Percentiles rank a stretch among this genome's conserved stretches.
These are phyloP conservation scores for Sphecodes monilicornis DNA, from an alignment of 2,888 invertebrate genomes.

Conservation along the genomic window DNA sequence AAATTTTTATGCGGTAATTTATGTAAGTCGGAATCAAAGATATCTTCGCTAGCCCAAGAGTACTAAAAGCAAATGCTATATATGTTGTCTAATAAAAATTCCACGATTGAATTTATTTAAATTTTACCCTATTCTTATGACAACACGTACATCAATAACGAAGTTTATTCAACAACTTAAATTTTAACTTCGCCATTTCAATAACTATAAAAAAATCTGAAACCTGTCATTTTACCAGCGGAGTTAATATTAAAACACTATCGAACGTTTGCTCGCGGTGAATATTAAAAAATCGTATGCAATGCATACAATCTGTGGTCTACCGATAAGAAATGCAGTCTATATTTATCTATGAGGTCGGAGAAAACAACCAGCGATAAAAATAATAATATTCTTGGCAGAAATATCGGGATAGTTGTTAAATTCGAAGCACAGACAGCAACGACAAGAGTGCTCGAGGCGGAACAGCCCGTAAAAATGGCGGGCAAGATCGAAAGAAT, in stretches of 20 bases:
- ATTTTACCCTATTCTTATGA: no score
- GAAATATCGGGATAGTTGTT: not conserved
- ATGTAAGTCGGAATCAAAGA: not conserved
- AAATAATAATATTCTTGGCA: not conserved
- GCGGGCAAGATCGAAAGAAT: conserved; percentile 20
- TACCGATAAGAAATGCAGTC: not conserved
- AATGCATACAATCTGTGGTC: not conserved
- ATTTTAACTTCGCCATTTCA: not conserved
- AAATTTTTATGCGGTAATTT: not conserved
- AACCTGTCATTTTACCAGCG: not conserved
- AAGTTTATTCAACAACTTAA: not conserved
- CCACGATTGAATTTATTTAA: not conserved
- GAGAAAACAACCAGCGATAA: not conserved
- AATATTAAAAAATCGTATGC: not conserved
- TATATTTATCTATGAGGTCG: not conserved
- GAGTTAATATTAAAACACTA: not conserved
- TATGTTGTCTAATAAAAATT: not conserved
- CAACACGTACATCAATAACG: no score
- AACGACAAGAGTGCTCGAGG: not conserved
- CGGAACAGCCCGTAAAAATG: conserved; percentile 33
- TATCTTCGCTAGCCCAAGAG: not conserved
- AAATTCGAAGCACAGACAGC: not conserved
- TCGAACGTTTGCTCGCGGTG: not conserved
- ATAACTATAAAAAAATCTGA: no score
- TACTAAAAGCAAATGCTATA: not conserved